Base-by-base conservation (phyloP, 2,113 vertebrate species). In the Silurus meridionalis region DNA sequence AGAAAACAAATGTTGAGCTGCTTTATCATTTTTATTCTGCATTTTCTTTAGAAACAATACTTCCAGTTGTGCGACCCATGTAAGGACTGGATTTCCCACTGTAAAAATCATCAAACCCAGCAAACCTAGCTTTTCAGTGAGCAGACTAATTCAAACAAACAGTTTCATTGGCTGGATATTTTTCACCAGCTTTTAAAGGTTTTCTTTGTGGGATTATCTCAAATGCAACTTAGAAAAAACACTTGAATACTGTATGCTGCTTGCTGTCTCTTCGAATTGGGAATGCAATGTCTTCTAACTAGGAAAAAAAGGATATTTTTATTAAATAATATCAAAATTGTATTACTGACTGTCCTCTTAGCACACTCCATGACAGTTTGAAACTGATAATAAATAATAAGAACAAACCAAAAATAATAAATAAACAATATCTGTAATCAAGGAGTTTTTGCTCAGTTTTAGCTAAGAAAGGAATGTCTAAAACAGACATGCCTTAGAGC, bases 1-100 rank as follows among this genome's bases (percentile, higher is more conserved):
- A 14, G 55, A 80, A 87, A 37, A 75, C 88, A 88, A 86, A 90
- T 86, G 72, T 58, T 88, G 72, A 21, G n/a, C 82, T 89, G 86
- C 85, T 88, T 89, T 87, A n/a, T 82, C 57, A 57, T 7, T 61
- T 52, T 50, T 82, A 48, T 61, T 7, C 17, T 84, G 83, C 85
- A 77, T 88, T 83, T 67, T 75, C 81, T 83, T 64, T 63, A 83
- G 14, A 83, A 86, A 74, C 58, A 75, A 83, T 57, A 69, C 80
- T 90, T 90, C 85, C 64, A 81, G 77, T 60, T 80, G 75, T 1
- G 3, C 15, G 87, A 77, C 63, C 8, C 25, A 84, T 87, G 88
- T 83, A 88, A 82, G 87, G 83, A 89, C 89, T 88, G 63, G 52
- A 78, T 66, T 86, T 55, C 82, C 86, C 64, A 60, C 83, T 46